Conservation (phyloP, 2,797 vertebrate genomes). For the Pygocentrus nattereri region DNA sequence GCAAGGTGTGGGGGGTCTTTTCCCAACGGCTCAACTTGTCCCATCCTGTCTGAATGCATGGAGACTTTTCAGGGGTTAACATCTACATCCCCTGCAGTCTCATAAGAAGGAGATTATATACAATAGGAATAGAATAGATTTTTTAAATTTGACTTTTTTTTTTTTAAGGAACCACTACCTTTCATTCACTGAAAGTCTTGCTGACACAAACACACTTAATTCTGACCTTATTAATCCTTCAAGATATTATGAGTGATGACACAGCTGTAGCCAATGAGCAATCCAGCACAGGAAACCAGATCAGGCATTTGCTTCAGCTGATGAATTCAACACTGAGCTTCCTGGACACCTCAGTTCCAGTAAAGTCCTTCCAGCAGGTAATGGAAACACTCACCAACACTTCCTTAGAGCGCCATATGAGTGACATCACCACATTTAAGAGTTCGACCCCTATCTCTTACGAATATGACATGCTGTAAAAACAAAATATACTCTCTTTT, state of each 20-base stretch:
- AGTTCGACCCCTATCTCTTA: not conserved
- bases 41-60: not conserved
- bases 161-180: too few species aligned
- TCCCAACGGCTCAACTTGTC: not conserved
- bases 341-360: constrained; percentile 28
- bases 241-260: not conserved
- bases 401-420: not conserved
- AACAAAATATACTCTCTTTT: not conserved
- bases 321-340: constrained; percentile 7
- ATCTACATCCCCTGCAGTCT: not conserved
- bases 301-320: constrained; percentile 1
- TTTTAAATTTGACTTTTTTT: too few species aligned
- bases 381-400: constrained; percentile 37
- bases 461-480: not conserved
- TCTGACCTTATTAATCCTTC: not conserved
- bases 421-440: constrained; percentile 13
- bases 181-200: not conserved
- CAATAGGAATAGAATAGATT: not conserved
- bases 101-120: not conserved
- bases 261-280: not conserved
- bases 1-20: not conserved
- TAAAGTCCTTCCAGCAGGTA: constrained; percentile 45
- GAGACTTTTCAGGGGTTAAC: too few species aligned
- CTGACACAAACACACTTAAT: not conserved
- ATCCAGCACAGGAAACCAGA: constrained; percentile 15